Percentiles rank a stretch among this genome's conserved stretches.
Conservation (phyloP, 92 coral and sea anemone species). For the Scolanthus callimorphus region DNA sequence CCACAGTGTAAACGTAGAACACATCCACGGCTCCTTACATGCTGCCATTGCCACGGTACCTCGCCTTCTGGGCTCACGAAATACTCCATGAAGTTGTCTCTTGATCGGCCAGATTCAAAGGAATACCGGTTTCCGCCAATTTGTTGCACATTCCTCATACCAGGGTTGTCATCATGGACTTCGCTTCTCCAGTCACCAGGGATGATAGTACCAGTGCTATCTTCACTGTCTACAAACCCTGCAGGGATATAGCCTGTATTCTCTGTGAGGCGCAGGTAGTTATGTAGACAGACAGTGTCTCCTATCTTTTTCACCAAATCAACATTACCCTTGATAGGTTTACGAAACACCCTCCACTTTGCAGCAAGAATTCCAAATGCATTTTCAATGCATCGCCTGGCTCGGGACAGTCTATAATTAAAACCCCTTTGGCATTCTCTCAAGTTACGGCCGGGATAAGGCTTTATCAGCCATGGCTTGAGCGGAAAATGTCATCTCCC, state of each 20-base stretch:
- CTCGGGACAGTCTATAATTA: slow-evolving; percentile 64
- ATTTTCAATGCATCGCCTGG: slow-evolving; percentile 57
- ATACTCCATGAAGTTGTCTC: slow-evolving; percentile 44
- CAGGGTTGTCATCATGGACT: slow-evolving; percentile 16
- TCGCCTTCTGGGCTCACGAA: slow-evolving; percentile 52
- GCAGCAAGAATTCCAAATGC: slow-evolving; percentile 58
- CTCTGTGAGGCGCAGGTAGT: slow-evolving; percentile 54
- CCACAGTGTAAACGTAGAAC: no score
- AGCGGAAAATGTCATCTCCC: slow-evolving; percentile 54
- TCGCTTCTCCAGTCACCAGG: slow-evolving; percentile 52
- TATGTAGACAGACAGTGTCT: slow-evolving; percentile 66
- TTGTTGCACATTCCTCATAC: slow-evolving; percentile 14
- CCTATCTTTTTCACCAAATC: slow-evolving; percentile 51
- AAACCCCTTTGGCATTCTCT: slow-evolving; percentile 46
- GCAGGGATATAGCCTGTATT: slow-evolving; percentile 46
- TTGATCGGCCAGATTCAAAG: slow-evolving; percentile 26
- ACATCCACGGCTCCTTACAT: no score
- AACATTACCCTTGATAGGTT: slow-evolving; percentile 51
- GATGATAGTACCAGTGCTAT: slow-evolving; percentile 21
- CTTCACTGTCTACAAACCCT: slow-evolving; percentile 61
- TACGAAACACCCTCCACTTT: slow-evolving; percentile 63
- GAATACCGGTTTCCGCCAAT: slow-evolving; percentile 40
- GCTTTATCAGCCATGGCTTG: slow-evolving; percentile 31
- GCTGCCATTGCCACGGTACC: slow-evolving; percentile 66
- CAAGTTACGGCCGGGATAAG: slow-evolving; percentile 22